These are phyloP conservation scores for Thryonomys swinderianus DNA, from an alignment of 2,113 vertebrate genomes.

Conservation along the genomic window DNA sequence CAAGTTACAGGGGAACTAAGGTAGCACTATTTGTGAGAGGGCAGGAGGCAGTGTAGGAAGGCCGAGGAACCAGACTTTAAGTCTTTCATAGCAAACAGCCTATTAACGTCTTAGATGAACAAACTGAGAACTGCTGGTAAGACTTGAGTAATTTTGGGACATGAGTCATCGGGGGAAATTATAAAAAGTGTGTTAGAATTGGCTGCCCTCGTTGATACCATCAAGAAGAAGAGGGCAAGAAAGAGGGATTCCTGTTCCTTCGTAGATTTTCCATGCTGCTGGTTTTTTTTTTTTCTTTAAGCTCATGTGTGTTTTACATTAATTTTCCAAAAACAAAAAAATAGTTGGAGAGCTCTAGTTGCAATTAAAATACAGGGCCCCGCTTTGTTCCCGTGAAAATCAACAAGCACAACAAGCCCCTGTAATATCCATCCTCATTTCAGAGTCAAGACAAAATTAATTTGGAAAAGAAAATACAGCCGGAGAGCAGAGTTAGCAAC, in stretches of 20 bases:
- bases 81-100: neutral
- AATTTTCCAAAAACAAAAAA: constrained; percentile 18
- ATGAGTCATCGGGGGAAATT: neutral
- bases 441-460: constrained; percentile 84
- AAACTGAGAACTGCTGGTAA: neutral
- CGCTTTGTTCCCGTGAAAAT: constrained; percentile 72
- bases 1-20: neutral
- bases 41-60: neutral
- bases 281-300: neutral
- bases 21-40: neutral
- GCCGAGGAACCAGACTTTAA: neutral
- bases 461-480: constrained; percentile 84
- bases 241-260: neutral
- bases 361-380: constrained; percentile 62
- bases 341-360: neutral
- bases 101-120: neutral
- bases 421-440: constrained; percentile 79
- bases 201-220: neutral
- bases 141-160: neutral
- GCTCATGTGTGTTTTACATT: neutral
- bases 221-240: no score
- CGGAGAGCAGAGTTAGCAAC: constrained; percentile 81
- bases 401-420: constrained; percentile 57
- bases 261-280: neutral
- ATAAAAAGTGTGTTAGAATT: neutral